Evolutionary conservation across 2,888 invertebrate species (phyloP).

Genomic region (Nycteola revayana): DNA sequence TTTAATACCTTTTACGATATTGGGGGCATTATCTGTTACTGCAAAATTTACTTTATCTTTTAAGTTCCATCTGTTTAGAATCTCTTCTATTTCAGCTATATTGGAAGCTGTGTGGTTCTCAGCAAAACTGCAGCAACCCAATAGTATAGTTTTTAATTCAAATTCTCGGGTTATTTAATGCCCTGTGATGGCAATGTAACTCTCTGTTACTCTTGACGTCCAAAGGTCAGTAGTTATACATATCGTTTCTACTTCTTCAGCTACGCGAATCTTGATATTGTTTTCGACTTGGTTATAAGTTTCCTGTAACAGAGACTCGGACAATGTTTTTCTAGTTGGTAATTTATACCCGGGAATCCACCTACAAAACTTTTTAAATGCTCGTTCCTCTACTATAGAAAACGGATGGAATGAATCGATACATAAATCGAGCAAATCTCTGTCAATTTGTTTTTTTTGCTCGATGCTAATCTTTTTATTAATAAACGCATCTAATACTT

Average conservation of each 20-base stretch:
- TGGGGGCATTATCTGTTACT: conserved; percentile 37
- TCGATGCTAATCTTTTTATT: not conserved
- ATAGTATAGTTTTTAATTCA: conserved; percentile 5
- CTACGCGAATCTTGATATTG: not conserved
- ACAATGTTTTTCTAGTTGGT: conserved; percentile 5
- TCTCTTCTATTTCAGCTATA: conserved; percentile 5
- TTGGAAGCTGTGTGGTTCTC: conserved; percentile 10
- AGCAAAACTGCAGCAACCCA: conserved; percentile 11
- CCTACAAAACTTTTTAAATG: conserved; percentile 5
- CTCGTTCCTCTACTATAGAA: not conserved
- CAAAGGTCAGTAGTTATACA: conserved; percentile 10
- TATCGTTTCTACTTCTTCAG: conserved; percentile 7
- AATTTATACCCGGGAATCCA: conserved; percentile 5
- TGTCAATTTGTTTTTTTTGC: conserved; percentile 1
- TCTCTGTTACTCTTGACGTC: conserved; percentile 8
- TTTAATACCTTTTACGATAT: conserved; percentile 32
- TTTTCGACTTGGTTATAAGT: not conserved
- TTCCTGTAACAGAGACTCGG: not conserved
- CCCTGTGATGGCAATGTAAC: conserved; percentile 10
- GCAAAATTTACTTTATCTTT: conserved; percentile 30
- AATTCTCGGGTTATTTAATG: conserved; percentile 6
- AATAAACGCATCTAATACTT: not conserved
- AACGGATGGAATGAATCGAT: not conserved
- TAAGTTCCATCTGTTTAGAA: not conserved
- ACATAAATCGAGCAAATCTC: conserved; percentile 1